These are phyloP conservation scores for Ashinkailepas kermadecensis DNA, from an alignment of 2,888 invertebrate species.

Conservation along the genomic window DNA sequence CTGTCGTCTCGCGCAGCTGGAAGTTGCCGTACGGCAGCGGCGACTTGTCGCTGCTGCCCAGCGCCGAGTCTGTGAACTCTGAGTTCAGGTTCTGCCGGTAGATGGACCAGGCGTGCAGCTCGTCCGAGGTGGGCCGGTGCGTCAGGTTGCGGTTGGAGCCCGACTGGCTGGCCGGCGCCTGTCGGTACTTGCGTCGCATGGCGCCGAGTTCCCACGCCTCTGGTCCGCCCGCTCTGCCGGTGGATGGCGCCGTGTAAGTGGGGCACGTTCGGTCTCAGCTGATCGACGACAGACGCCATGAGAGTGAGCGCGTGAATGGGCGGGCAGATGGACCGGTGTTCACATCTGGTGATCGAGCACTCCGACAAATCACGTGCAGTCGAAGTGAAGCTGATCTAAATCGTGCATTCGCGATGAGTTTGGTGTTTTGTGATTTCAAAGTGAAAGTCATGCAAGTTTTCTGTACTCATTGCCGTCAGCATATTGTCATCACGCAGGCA, in stretches of 20 bases:
- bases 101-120: constrained; percentile 93
- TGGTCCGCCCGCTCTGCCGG: not conserved
- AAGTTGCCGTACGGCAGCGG: constrained; percentile 91
- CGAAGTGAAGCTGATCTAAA: no score
- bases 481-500: no score
- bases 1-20: constrained; percentile 71
- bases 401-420: no score
- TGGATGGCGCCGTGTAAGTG: not conserved
- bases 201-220: constrained; percentile 47
- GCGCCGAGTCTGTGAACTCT: constrained; percentile 87
- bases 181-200: constrained; percentile 76
- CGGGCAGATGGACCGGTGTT: no score
- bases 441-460: no score
- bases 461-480: no score
- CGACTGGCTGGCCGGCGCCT: constrained; percentile 49
- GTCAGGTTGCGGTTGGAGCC: constrained; percentile 29
- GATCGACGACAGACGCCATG: no score
- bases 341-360: no score
- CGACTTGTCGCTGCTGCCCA: constrained; percentile 86
- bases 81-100: constrained; percentile 83
- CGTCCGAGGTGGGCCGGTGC: constrained; percentile 63
- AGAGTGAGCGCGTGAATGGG: no score
- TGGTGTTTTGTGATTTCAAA: no score
- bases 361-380: no score
- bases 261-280: not conserved